Percentiles rank a stretch among this genome's conserved stretches.
phyloP scores from a whole-genome alignment of 1,140 invertebrate genomes.

The Bradysia coprophila region DNA sequence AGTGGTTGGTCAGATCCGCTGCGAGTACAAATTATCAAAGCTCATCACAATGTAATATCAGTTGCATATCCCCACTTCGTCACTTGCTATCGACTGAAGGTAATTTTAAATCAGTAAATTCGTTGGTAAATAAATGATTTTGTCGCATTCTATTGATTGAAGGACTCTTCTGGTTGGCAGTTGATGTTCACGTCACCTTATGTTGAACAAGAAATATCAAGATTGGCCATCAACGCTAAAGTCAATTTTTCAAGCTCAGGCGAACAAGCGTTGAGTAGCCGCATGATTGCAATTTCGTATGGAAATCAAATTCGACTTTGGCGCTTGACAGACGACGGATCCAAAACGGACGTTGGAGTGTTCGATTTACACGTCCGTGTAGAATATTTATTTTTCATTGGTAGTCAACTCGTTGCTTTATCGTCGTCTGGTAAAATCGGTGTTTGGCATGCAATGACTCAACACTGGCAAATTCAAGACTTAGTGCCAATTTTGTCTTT shows the following conservation, averaged over 20 bases:
- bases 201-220: conserved; percentile 75
- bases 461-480: conserved; percentile 96
- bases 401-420: conserved; percentile 86
- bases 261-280: conserved; percentile 33
- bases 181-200: conserved; percentile 84
- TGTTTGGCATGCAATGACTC: conserved; percentile 96
- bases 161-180: conserved; percentile 92
- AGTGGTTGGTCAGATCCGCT: conserved; percentile 61
- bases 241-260: conserved; percentile 28
- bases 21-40: conserved; percentile 83
- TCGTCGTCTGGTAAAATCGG: conserved; percentile 90
- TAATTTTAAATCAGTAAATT: too few species aligned
- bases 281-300: conserved; percentile 81
- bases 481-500: conserved; percentile 87
- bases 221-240: conserved; percentile 90
- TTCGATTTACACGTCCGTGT: conserved; percentile 85
- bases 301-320: conserved; percentile 72
- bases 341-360: conserved; percentile 62
- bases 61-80: conserved; percentile 93
- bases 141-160: conserved; percentile 85
- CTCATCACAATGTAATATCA: conserved; percentile 95
- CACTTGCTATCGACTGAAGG: conserved; percentile 79
- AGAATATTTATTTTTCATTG: conserved; percentile 94
- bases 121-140: too few species aligned
- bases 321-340: conserved; percentile 69